phyloP scores from a whole-genome alignment of 2,888 invertebrate genomes.

The Ceramica pisi region DNA sequence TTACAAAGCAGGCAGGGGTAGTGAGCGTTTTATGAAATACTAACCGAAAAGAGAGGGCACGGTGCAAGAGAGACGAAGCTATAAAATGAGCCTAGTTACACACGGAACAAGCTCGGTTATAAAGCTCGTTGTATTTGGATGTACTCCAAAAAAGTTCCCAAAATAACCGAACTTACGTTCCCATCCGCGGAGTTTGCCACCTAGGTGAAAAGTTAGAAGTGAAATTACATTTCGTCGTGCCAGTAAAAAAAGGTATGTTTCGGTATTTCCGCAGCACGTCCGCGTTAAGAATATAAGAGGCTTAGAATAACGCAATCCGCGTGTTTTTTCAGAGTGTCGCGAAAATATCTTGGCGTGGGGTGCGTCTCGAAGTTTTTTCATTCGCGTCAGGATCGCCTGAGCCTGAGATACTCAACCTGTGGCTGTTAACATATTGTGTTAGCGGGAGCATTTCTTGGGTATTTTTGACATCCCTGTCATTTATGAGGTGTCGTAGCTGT shows the following conservation, averaged over 20 bases:
- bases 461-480: no score
- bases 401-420: constrained; percentile 48
- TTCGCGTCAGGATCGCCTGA: constrained; percentile 71
- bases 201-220: constrained; percentile 87
- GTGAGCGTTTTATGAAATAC: constrained; percentile 65
- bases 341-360: constrained; percentile 69
- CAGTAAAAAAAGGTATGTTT: constrained; percentile 71
- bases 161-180: constrained; percentile 82
- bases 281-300: constrained; percentile 85
- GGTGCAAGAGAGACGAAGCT: neutral
- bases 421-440: neutral
- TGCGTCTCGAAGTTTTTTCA: constrained; percentile 80
- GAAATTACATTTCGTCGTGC: constrained; percentile 80
- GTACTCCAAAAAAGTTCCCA: constrained; percentile 82
- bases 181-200: constrained; percentile 76
- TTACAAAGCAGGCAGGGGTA: constrained; percentile 51
- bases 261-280: constrained; percentile 71
- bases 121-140: constrained; percentile 78
- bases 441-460: neutral
- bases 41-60: constrained; percentile 32
- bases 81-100: constrained; percentile 39
- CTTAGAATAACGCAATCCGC: constrained; percentile 84
- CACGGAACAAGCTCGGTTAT: constrained; percentile 52
- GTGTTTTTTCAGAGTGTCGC: constrained; percentile 71
- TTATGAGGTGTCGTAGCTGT: no score